A percentile compares a stretch with the other conserved stretches of the same genome.
These are phyloP conservation scores for Karalla daura DNA, from an alignment of 2,797 vertebrate species.

Conservation along the genomic window DNA sequence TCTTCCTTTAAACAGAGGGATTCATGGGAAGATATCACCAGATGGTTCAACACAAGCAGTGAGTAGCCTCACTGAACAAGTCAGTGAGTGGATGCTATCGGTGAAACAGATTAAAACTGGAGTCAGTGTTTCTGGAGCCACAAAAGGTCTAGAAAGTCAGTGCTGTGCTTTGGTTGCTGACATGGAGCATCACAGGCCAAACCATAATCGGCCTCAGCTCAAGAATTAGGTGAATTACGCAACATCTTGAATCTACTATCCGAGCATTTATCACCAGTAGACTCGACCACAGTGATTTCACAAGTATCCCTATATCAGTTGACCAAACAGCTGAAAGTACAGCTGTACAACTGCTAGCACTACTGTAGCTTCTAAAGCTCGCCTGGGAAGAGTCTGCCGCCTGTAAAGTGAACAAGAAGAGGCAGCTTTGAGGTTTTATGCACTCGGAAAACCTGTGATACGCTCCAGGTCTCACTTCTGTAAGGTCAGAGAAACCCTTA, in stretches of 20 bases:
- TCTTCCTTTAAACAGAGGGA: conserved; percentile 7
- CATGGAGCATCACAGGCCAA: background rate
- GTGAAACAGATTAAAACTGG: background rate
- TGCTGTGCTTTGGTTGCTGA: background rate
- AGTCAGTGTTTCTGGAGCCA: background rate
- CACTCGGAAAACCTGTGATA: background rate
- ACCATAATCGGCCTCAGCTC: background rate
- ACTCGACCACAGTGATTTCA: background rate
- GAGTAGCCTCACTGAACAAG: too few species aligned
- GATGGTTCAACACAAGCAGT: background rate
- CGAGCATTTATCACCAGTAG: background rate
- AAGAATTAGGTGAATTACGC: background rate
- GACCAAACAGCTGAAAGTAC: background rate
- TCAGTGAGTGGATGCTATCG: background rate
- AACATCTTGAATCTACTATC: too few species aligned
- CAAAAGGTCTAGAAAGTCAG: background rate
- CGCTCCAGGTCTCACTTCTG: background rate
- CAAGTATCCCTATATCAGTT: background rate
- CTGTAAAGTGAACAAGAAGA: background rate
- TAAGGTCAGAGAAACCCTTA: background rate
- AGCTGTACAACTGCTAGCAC: background rate
- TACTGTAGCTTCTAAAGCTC: background rate
- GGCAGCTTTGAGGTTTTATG: background rate
- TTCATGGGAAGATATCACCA: background rate
- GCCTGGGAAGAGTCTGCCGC: background rate